Base-by-base conservation (phyloP, 2,888 invertebrate genomes). In the Drosophila quinaria region DNA sequence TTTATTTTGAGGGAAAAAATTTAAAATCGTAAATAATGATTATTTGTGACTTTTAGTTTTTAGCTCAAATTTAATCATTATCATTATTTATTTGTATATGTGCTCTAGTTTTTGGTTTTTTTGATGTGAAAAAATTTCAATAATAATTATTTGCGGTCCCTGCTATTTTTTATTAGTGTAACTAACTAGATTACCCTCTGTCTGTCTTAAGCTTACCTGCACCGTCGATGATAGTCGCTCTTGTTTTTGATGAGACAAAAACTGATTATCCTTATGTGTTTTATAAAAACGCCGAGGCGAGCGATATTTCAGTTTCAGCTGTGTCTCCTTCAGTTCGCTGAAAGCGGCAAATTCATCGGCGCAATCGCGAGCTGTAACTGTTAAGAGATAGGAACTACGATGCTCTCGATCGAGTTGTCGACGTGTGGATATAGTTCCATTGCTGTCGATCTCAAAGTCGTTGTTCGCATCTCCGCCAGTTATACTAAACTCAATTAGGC, bases 341-440 rank as follows among this genome's bases (percentile, higher is more conserved):
- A 79, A 81, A 8, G 70, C 59, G 2, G 70, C 73, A 47, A 96
- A 95, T 72, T 95, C 94, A 78, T 94, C 93, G 10, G 98, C 97
- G 92, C 95, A 95, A 93, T 98, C 98, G 59, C 95, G 95, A 35
- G 98, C 98, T 56, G 96, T 96, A 49, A 99, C 95, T 42, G 97
- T 95, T 86, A 99, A 94, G 92, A 96, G 97, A 94, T 98, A 98
- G 29, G 95, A 94, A 13, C 96, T 95, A 76, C 95, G 94, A 42
- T 94, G 95, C 93, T 99, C 98, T 73, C 98, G 94, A 92, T 99
- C 98, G 88, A 99, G 94, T 46, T 93, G 90, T 77, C 94, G 95
- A 65, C 94, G 94, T 4, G 97, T 97, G 91, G 94, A 95, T 76
- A 98, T 95, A 15, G 97, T 97, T 51, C 98, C 98, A 92, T 97